A percentile compares a stretch with the other conserved stretches of the same genome.
These are phyloP conservation scores for Druon quercuslanigerum DNA, from an alignment of 1,140 invertebrate genomes.

Conservation along the genomic window DNA sequence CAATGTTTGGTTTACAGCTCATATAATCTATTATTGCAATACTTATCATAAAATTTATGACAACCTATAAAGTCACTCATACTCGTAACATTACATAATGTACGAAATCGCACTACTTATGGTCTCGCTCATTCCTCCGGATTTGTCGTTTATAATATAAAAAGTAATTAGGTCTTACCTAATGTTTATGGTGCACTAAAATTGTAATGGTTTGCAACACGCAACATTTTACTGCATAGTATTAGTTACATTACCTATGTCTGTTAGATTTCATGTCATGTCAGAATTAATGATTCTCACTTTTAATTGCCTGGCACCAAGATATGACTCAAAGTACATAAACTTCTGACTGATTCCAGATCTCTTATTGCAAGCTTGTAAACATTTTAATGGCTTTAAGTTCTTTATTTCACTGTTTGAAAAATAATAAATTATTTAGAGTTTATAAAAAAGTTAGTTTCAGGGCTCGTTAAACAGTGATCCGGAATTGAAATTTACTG, in stretches of 20 bases:
- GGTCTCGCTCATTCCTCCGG: neutral
- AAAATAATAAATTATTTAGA: too few species aligned
- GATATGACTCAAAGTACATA: neutral
- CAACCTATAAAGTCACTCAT: neutral
- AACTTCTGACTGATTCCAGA: neutral
- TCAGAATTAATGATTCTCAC: slow-evolving; percentile 1
- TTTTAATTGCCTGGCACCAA: neutral
- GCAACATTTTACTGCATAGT: slow-evolving; percentile 16
- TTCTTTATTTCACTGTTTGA: too few species aligned
- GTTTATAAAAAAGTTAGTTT: too few species aligned
- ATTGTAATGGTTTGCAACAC: slow-evolving; percentile 5
- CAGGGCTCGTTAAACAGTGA: too few species aligned
- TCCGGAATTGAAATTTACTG: too few species aligned
- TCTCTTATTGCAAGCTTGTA: neutral
- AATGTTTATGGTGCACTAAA: neutral
- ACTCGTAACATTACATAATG: neutral
- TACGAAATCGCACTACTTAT: neutral
- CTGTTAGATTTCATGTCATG: neutral
- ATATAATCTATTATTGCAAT: neutral
- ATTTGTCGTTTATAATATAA: slow-evolving; percentile 20
- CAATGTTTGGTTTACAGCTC: neutral
- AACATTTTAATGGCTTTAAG: neutral
- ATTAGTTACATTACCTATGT: slow-evolving; percentile 6
- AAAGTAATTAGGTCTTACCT: slow-evolving; percentile 18
- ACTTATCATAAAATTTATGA: neutral